These are phyloP conservation scores for Parelbella ahira DNA, from an alignment of 2,888 invertebrate species.

Conservation along the genomic window DNA sequence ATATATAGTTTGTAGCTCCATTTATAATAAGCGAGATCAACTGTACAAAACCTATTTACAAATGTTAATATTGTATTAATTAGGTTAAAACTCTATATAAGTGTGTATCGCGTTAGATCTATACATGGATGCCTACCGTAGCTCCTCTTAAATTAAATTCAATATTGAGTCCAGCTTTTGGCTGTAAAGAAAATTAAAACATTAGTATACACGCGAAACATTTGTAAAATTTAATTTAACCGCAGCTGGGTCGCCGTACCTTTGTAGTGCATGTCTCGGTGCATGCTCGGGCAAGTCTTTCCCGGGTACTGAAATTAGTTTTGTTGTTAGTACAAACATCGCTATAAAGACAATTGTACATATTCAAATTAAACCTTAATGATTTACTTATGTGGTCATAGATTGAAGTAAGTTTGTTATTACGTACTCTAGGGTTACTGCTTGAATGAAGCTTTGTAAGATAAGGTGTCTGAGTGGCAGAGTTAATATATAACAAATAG, in stretches of 20 bases:
- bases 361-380: no score
- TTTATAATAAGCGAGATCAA: constrained; percentile 54
- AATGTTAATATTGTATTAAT: constrained; percentile 34
- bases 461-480: no score
- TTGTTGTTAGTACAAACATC: constrained; percentile 17
- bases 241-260: constrained; percentile 64
- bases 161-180: constrained; percentile 94
- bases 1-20: constrained; percentile 41
- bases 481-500: no score
- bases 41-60: constrained; percentile 70
- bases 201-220: constrained; percentile 19
- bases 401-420: no score
- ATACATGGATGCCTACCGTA: constrained; percentile 51
- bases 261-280: constrained; percentile 95
- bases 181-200: constrained; percentile 72
- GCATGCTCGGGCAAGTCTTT: constrained; percentile 95
- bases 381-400: no score
- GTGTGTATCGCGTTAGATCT: constrained; percentile 34
- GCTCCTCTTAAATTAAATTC: constrained; percentile 44
- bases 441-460: no score
- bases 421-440: no score
- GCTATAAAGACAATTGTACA: no score
- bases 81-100: no score
- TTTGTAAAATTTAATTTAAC: constrained; percentile 17
- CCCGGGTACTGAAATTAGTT: constrained; percentile 82